Base-by-base conservation (phyloP, 2,797 vertebrate species). In the Neoniphon sammara region DNA sequence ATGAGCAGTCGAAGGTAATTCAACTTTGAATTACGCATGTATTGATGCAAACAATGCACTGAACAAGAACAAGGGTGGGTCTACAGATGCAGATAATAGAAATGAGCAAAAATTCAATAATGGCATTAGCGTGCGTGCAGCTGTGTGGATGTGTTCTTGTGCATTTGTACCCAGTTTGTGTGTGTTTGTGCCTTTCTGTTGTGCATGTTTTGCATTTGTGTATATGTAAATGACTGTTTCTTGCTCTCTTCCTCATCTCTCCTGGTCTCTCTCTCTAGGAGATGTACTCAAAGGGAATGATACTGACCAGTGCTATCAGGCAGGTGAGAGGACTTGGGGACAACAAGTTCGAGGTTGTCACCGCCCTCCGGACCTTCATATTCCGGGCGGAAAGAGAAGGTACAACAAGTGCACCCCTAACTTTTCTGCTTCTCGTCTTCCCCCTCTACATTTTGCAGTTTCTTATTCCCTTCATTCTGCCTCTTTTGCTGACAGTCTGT, bases 331-430 rank as follows among this genome's bases (percentile, higher is more conserved):
- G 92, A 84, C 91, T 96, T 0, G 95, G 97, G 7, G 98, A 99
- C 77, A 98, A 96, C 93, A 98, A 96, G 91, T 97, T 99, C 84
- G 97, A 98, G 91, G 94, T 98, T 30, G 91, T 97, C 87, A 98
- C 96, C 59, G 90, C 94, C 70, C 94, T 95, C 0, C 96, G 97
- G 85, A 97, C 94, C 73, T 97, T 98, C 82, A 92, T 96, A 42
- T 99, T 98, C 82, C 94, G 97, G 67, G 94, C 93, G 34, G 97
- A 98, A 76, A 96, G 95, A 90, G 97, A 98, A 96, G 98, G 98
- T 98, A 94, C 89, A 57, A 42, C n/a, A n/a, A 75, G 57, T 23
- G 25, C 66, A 69, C 25, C 17, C 31, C 44, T 31, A 34, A 2
- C 18, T 44, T 34, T n/a, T 27, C 42, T 66, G 17, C 25, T n/a